Base-by-base conservation (phyloP, 2,113 vertebrate genomes). In the Mesembrinibis cayennensis region DNA sequence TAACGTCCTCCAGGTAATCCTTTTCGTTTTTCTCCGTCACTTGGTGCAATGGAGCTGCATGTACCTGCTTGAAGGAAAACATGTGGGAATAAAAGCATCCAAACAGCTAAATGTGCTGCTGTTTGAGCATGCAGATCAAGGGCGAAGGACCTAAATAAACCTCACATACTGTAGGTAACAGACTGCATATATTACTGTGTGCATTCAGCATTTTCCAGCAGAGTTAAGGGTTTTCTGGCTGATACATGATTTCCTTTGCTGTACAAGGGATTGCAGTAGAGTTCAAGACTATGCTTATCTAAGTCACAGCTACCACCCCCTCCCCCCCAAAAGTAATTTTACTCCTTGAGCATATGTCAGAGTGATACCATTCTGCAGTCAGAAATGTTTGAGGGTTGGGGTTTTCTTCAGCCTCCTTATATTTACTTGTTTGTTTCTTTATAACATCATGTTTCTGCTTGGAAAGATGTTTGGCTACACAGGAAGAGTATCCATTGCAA, bases 371-470 rank as follows among this genome's bases (percentile, higher is more conserved):
- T 80, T 88, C 21, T 58, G 40, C 29, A 86, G 47, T 34, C 29
- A 78, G 59, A 82, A 90, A 67, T 22, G 19, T 88, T 72, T 69
- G 45, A 70, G 69, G 11, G 9, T 12, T 55, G 10, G 9, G 10
- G 3, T 50, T 93, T 82, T 86, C 27, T 96, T 81, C 8, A 19
- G 20, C 17, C 9, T 93, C n/a, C 42, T 84, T 71, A 11, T 62
- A 59, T 82, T 97, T 92, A 50, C 53, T 90, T 82, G 17, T 63
- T 95, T 93, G 11, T 72, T 95, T 92, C 66, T 58, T 38, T 53
- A 27, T 59, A 83, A 90, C 2, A 2, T 78, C 25, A 29, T 47
- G 29, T 67, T 73, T 93, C 71, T 78, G n/a, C 59, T 93, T 78
- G 32, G 63, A 90, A 92, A 59, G 55, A 53, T 29, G 9, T 86